These are phyloP conservation scores for Xenentodon cancila DNA, from an alignment of 2,797 vertebrate genomes.

Conservation along the genomic window DNA sequence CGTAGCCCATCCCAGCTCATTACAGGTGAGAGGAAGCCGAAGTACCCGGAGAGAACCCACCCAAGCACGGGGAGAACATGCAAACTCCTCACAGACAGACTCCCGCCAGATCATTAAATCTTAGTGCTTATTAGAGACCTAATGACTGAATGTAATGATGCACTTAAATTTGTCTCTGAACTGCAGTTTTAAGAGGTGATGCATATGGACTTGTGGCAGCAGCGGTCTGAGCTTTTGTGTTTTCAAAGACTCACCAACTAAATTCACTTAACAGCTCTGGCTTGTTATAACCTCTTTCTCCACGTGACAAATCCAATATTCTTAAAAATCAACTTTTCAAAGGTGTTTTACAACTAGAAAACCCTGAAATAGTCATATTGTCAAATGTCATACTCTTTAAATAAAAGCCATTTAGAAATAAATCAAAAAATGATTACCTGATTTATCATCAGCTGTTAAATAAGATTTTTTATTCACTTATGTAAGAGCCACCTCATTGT, in stretches of 20 bases:
- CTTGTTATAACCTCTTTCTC: constrained; percentile 11
- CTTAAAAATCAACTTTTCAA: no score
- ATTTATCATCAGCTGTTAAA: no score
- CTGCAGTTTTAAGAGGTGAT: constrained; percentile 15
- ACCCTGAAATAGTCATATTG: neutral
- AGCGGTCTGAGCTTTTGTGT: constrained; percentile 14
- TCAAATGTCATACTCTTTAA: no score
- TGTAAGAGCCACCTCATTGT: no score
- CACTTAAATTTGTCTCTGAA: constrained; percentile 34
- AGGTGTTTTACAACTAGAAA: neutral
- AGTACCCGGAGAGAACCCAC: no score
- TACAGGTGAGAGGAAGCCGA: no score
- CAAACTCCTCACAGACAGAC: no score
- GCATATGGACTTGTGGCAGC: constrained; percentile 5
- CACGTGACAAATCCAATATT: neutral
- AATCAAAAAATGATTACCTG: neutral
- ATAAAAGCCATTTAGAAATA: neutral
- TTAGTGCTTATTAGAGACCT: constrained; percentile 49
- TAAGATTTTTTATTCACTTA: no score
- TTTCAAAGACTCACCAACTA: constrained; percentile 10
- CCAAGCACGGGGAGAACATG: no score
- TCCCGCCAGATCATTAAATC: constrained; percentile 49
- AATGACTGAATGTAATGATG: constrained; percentile 54
- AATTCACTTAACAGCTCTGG: constrained; percentile 8
- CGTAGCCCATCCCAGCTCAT: no score